These are phyloP conservation scores for Karalla daura DNA, from an alignment of 2,797 vertebrate genomes.

Conservation along the genomic window DNA sequence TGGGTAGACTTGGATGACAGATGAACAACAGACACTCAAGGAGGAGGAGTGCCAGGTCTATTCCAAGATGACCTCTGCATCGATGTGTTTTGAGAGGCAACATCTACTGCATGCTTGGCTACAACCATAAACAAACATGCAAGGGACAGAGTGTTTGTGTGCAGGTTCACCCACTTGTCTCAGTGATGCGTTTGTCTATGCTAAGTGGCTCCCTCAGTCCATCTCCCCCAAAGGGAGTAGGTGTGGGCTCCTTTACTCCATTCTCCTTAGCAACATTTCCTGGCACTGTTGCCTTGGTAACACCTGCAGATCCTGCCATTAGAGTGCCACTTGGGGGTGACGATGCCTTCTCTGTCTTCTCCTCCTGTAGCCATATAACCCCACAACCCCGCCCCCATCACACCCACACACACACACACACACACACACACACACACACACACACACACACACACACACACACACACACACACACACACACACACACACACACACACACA, in stretches of 20 bases:
- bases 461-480: conserved; percentile 72
- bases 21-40: too few species aligned
- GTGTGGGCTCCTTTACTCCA: conserved; percentile 82
- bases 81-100: not conserved
- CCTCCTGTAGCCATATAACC: conserved; percentile 82
- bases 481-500: conserved; percentile 46
- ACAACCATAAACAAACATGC: not conserved
- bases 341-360: conserved; percentile 78
- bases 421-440: conserved; percentile 66
- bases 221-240: conserved; percentile 80
- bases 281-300: conserved; percentile 76
- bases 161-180: conserved; percentile 87
- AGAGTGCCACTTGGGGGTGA: conserved; percentile 76
- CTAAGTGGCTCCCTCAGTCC: conserved; percentile 89
- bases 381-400: too few species aligned
- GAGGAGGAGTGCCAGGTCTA: too few species aligned
- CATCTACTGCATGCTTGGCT: not conserved
- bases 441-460: conserved; percentile 57
- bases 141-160: not conserved
- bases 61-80: too few species aligned
- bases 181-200: conserved; percentile 91
- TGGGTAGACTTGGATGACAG: too few species aligned
- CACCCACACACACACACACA: conserved; percentile 54
- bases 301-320: conserved; percentile 63
- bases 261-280: conserved; percentile 84